Evolutionary conservation across 2,797 vertebrate species (phyloP).

Genomic region (Mus caroli): DNA sequence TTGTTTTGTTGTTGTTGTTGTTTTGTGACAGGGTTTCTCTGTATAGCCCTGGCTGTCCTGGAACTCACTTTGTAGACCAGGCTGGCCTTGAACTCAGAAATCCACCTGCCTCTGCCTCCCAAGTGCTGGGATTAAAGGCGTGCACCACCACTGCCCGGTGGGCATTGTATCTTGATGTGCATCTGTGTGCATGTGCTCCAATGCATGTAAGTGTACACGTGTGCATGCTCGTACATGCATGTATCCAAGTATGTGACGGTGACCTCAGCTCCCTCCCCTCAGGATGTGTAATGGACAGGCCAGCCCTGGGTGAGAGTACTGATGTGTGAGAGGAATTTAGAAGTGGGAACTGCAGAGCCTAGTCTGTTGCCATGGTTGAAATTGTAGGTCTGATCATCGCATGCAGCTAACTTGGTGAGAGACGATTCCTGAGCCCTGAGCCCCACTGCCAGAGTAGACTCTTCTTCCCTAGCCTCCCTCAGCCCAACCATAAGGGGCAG

Average conservation of each 20-base stretch:
- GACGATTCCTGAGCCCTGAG: background rate
- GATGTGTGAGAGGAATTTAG: accelerated
- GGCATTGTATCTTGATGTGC: background rate
- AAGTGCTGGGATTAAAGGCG: too few relatives aligned
- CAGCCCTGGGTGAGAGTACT: background rate
- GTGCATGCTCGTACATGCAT: background rate
- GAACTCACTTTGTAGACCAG: too few relatives aligned
- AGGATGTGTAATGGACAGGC: background rate
- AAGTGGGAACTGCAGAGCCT: background rate
- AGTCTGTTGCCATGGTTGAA: background rate
- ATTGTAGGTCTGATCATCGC: background rate
- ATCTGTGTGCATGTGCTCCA: background rate
- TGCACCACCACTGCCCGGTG: too few relatives aligned
- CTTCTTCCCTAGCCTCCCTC: background rate
- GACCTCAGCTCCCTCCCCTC: background rate
- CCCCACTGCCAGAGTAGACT: too few relatives aligned
- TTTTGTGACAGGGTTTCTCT: too few relatives aligned
- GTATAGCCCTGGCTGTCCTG: too few relatives aligned
- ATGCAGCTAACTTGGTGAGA: background rate
- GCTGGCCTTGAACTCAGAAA: too few relatives aligned
- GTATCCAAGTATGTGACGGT: background rate
- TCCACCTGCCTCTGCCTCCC: too few relatives aligned
- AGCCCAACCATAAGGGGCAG: background rate
- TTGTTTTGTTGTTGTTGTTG: too few relatives aligned
- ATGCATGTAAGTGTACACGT: background rate